Evolutionary conservation across 2,888 invertebrate species (phyloP), one percentile per base, ranked within the genome.

Genomic region (Macaria liturata): DNA sequence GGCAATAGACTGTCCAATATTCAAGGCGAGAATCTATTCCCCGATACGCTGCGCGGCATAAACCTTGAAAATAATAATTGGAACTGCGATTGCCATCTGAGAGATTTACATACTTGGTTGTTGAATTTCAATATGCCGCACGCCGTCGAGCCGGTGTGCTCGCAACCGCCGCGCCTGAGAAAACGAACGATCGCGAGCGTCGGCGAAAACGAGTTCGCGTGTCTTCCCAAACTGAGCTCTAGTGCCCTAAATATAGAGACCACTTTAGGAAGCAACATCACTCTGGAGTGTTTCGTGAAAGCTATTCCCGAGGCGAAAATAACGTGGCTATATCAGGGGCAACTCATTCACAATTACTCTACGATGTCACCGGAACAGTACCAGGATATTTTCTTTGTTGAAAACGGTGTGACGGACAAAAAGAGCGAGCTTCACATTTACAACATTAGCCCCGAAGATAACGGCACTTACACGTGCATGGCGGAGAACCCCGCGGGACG

Each of bases 21-120:
- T 71, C 93, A 94, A 76, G 96, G 95, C 48, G 92, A 92, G 59
- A 93, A 94, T 75, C 94, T 96, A 71, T 92, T 96, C 53, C 96
- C 97, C n/a, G 94, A 94, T 62, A 94, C 94, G 49, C 88, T 97
- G 69, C 95, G 96, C 71, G 97, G 96, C 58, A 94, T 97, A 59
- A 95, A 96, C 74, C 88, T 98, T 68, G 95, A 97, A 81, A 95
- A 95, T 80, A 98, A 98, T 92, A 95, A 96, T 67, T 98, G 97
- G 98, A 93, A 94, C 69, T 98, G 98, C 85, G 97, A 97, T 84
- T 98, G 98, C 83, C 94, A 95, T 70, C 92, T 97, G 75, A 90
- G 95, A 69, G 95, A 96, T 72, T 88, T 97, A 75, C 95, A 96
- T 76, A 87, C 93, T 65, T 97, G 97, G 97, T 92, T 98, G 72